Evolutionary conservation across 2,888 invertebrate genomes (phyloP).

Genomic region (Endomychus coccineus): DNA sequence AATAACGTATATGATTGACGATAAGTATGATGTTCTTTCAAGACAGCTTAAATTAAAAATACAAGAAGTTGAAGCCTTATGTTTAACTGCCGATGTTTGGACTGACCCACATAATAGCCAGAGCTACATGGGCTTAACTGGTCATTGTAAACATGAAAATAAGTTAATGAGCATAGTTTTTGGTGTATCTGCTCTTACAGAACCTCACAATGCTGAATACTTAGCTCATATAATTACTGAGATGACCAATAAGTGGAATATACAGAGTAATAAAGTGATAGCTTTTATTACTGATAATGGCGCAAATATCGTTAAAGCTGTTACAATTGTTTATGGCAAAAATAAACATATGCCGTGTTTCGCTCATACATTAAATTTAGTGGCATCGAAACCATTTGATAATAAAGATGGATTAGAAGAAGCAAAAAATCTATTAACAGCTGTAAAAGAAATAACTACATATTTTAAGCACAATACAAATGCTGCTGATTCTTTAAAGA

Average conservation of each 20-base stretch:
- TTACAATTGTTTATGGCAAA: conserved; percentile 21
- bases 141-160: conserved; percentile 9
- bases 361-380: conserved; percentile 24
- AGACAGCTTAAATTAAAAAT: conserved; percentile 4
- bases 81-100: conserved; percentile 8
- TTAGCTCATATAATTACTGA: conserved; percentile 17
- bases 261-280: conserved; percentile 17
- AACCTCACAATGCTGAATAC: conserved; percentile 20
- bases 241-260: conserved; percentile 21
- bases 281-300: conserved; percentile 25
- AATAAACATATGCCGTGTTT: conserved; percentile 21
- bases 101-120: conserved; percentile 6
- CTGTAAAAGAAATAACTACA: conserved; percentile 23
- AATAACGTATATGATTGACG: conserved; percentile 8
- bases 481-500: conserved; percentile 24
- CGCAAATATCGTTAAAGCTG: conserved; percentile 26
- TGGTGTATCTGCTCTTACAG: conserved; percentile 6
- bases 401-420: not conserved
- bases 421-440: not conserved
- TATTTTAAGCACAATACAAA: conserved; percentile 26
- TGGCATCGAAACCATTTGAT: conserved; percentile 18
- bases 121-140: conserved; percentile 8
- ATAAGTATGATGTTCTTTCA: conserved; percentile 7
- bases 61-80: conserved; percentile 7
- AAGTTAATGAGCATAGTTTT: conserved; percentile 8